These are phyloP conservation scores for Cynocephalus volans DNA, from an alignment of 2,113 vertebrate genomes.

Conservation along the genomic window DNA sequence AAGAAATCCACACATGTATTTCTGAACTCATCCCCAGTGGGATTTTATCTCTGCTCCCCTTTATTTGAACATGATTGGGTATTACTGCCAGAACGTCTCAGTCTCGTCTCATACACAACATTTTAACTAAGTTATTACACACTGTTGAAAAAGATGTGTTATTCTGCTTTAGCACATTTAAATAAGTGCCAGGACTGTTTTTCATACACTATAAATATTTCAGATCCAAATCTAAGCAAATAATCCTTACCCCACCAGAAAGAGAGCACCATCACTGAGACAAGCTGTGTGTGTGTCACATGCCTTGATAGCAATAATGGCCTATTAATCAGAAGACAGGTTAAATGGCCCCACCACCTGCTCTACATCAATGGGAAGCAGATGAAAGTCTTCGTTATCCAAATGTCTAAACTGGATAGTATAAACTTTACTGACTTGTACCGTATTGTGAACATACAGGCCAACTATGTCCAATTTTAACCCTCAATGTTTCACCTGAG, in stretches of 20 bases:
- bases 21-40: neutral
- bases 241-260: slow-evolving; percentile 41
- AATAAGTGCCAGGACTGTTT: neutral
- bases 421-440: neutral
- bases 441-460: neutral
- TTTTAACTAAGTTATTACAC: slow-evolving; percentile 77
- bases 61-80: slow-evolving; percentile 75
- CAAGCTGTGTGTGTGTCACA: neutral
- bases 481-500: slow-evolving; percentile 13
- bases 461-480: neutral
- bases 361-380: slow-evolving; percentile 48
- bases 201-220: slow-evolving; percentile 75
- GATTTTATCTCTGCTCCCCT: slow-evolving; percentile 38
- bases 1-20: slow-evolving; percentile 45
- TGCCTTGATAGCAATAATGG: neutral
- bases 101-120: slow-evolving; percentile 76
- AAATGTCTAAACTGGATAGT: neutral
- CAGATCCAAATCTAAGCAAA: slow-evolving; percentile 72
- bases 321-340: slow-evolving; percentile 50
- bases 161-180: slow-evolving; percentile 75
- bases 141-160: slow-evolving; percentile 69
- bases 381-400: slow-evolving; percentile 32
- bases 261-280: neutral
- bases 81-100: slow-evolving; percentile 80
- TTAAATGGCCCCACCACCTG: slow-evolving; percentile 45